A percentile compares a stretch with the other conserved stretches of the same genome.
These are phyloP conservation scores for Crotalus tigris DNA, from an alignment of 2,113 vertebrate species.

Conservation along the genomic window DNA sequence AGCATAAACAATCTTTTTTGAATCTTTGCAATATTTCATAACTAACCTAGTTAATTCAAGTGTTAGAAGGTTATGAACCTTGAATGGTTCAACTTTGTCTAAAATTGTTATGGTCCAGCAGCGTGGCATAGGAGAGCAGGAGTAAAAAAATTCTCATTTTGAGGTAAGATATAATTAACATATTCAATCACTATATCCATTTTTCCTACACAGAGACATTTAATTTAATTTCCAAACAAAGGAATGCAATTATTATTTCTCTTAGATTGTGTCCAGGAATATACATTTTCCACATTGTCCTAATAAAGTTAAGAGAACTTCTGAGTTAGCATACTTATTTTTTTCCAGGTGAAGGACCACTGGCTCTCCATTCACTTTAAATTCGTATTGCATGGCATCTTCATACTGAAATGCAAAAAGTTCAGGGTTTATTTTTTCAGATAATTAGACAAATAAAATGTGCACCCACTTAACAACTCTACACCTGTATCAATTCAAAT, in stretches of 20 bases:
- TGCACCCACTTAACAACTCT: too few species aligned
- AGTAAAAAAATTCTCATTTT: neutral
- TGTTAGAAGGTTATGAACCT: neutral
- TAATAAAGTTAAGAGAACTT: neutral
- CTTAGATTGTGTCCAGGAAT: neutral
- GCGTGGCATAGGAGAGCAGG: neutral
- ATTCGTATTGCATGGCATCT: too few species aligned
- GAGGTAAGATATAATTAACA: neutral
- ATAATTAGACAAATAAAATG: too few species aligned
- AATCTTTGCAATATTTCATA: neutral
- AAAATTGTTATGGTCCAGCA: neutral
- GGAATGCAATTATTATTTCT: neutral
- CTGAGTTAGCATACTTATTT: slow-evolving; percentile 57
- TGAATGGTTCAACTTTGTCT: neutral
- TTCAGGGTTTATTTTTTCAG: slow-evolving; percentile 57
- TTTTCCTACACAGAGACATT: neutral
- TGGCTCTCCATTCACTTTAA: too few species aligned
- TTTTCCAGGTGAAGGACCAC: slow-evolving; percentile 11
- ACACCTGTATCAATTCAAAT: too few species aligned
- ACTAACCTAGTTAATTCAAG: neutral
- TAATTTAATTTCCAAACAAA: neutral
- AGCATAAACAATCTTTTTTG: neutral
- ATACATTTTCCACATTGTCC: neutral
- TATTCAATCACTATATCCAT: neutral
- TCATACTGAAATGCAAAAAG: neutral